These are phyloP conservation scores for Ellobius talpinus DNA, from an alignment of 2,113 vertebrate species.

Conservation along the genomic window DNA sequence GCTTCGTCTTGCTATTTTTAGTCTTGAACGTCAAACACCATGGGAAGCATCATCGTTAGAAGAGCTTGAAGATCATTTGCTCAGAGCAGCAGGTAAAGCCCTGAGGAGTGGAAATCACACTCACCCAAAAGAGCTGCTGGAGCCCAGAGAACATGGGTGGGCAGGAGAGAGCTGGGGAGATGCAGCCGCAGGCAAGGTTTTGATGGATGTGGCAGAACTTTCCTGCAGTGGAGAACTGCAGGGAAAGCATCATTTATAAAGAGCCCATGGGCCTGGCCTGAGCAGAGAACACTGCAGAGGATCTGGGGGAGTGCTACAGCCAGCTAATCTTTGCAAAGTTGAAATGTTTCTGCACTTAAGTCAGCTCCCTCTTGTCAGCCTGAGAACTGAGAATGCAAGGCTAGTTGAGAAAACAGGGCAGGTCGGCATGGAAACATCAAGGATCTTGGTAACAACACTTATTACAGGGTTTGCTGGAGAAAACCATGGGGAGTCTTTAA, in stretches of 20 bases:
- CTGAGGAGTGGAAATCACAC: background rate
- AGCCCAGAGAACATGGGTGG: background rate
- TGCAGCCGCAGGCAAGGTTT: background rate
- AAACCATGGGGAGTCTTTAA: background rate
- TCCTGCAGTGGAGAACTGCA: no score
- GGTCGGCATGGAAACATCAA: constrained; percentile 72
- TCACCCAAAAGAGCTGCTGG: background rate
- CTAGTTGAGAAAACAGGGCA: constrained; percentile 72
- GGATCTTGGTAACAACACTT: constrained; percentile 46
- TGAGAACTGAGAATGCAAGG: background rate
- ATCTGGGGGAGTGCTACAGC: background rate
- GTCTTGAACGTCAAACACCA: background rate
- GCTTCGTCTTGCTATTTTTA: constrained; percentile 67
- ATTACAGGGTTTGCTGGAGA: background rate
- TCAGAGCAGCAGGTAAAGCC: constrained; percentile 42
- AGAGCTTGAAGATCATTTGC: background rate
- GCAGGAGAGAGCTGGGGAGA: background rate
- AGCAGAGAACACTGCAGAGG: background rate
- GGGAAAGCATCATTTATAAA: background rate
- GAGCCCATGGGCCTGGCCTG: constrained; percentile 18
- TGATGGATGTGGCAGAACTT: background rate
- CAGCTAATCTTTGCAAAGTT: constrained; percentile 58
- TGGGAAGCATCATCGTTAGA: background rate
- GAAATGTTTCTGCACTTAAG: constrained; percentile 72
- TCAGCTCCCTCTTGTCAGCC: constrained; percentile 61